Evolutionary conservation across 2,113 vertebrate species (phyloP).

Genomic region (Mustela lutreola): DNA sequence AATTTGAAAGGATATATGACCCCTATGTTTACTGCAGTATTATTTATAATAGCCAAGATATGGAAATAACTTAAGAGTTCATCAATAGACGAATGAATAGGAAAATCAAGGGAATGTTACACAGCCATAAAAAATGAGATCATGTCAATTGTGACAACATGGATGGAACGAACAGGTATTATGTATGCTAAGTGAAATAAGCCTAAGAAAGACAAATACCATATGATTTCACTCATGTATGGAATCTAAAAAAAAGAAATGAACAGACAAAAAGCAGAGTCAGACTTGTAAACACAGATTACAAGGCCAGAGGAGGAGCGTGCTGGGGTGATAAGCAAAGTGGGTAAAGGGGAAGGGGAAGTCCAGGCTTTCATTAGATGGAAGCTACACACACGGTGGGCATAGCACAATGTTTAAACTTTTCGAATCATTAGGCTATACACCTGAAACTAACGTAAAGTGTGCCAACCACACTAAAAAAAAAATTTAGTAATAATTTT

Average conservation of each 20-base stretch:
- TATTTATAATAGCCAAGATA: not conserved
- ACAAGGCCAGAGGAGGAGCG: not conserved
- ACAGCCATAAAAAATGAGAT: not conserved
- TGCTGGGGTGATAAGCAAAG: not conserved
- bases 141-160: not conserved
- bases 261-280: not conserved
- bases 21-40: not conserved
- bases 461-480: not conserved
- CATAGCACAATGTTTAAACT: not conserved
- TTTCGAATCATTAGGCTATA: not conserved
- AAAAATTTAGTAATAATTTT: not conserved
- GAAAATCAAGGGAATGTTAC: not conserved
- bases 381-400: not conserved
- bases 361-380: not conserved
- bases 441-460: not conserved
- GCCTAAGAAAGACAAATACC: not conserved
- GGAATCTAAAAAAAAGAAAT: not conserved
- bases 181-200: not conserved
- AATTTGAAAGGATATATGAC: not conserved
- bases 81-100: not conserved
- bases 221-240: not conserved
- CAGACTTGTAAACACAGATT: not conserved
- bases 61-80: not conserved
- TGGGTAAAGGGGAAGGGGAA: not conserved
- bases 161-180: not conserved